Evolutionary conservation across 2,113 vertebrate species (phyloP).

Genomic region (Poicephalus gulielmi): DNA sequence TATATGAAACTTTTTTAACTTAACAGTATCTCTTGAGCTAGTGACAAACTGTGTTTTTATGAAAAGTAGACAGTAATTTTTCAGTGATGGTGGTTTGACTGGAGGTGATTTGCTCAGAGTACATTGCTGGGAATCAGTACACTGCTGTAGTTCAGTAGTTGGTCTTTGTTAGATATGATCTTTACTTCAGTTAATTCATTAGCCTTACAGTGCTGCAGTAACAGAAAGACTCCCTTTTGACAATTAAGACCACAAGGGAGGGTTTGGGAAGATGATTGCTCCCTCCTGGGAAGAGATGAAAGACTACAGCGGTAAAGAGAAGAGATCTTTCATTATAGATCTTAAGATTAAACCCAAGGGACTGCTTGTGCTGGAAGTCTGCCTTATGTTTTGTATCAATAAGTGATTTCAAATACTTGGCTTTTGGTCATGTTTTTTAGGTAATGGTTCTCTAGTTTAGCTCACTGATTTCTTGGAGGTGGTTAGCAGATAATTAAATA

Average conservation of each 20-base stretch:
- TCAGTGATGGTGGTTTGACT: neutral
- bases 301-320: neutral
- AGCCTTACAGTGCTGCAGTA: slow-evolving; percentile 11
- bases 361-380: neutral
- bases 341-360: slow-evolving; percentile 9
- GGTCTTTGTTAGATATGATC: neutral
- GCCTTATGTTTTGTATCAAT: slow-evolving; percentile 8
- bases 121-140: neutral
- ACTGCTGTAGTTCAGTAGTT: neutral
- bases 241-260: slow-evolving; percentile 49
- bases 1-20: neutral
- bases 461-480: neutral
- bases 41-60: neutral
- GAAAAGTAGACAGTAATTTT: neutral
- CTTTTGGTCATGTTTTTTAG: slow-evolving; percentile 14
- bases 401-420: neutral
- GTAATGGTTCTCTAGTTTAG: neutral
- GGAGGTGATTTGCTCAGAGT: neutral
- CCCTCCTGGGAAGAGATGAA: slow-evolving; percentile 65
- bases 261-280: neutral
- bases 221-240: slow-evolving; percentile 47
- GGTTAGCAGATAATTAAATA: slow-evolving; percentile 61
- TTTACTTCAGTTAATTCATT: slow-evolving; percentile 54
- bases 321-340: slow-evolving; percentile 39
- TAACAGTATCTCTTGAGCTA: neutral